Evolutionary conservation across 1,140 invertebrate species (phyloP), one percentile per base, ranked within the genome.

Genomic region (Stegodyphus mimosarum): DNA sequence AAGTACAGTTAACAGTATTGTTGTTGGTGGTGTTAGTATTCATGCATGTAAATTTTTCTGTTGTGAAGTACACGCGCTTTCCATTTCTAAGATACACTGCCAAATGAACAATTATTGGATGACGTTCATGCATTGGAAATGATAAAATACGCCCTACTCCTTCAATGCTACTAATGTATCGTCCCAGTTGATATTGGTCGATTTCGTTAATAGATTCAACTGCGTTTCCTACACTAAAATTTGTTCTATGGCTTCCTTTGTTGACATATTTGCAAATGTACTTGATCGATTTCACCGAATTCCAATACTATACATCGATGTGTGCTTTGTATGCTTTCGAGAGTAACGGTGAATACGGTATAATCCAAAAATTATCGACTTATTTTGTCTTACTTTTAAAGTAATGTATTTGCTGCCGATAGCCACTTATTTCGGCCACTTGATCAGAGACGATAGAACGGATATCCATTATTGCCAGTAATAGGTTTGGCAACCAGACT

Each of bases 221-320:
- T 60, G 55, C 5, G 5, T 60, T 60, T 60, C 55, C 15, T 15
- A 50, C 33, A 5, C 73, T 49, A 75, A 52, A 75, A 60, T 52
- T 17, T 75, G 73, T 11, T 49, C 51, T 73, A 75, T 88, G 86
- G 86, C 60, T 69, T 87, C 88, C 33, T 83, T 89, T 89, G 63
- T 88, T 88, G 50, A 88, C 18, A 49, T 89, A 89, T 77, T 88
- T 89, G 70, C 76, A 88, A 51, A 89, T 51, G 86, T 92, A 92
- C 88, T 92, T 92, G 55, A 92, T 91, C 50, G 89, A 90, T 88
- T 92, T 92, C 67, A 92, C 90, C 13, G 91, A 91, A 88, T 90
- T 90, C 88, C 91, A 92, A 87, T 89, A 90, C 88, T 92, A 91
- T 10, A 92, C 90, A 87, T 92, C 92, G 51, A 91, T 90, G 86